These are phyloP conservation scores for Diarsia rubi DNA, from an alignment of 2,888 invertebrate species.

Conservation along the genomic window DNA sequence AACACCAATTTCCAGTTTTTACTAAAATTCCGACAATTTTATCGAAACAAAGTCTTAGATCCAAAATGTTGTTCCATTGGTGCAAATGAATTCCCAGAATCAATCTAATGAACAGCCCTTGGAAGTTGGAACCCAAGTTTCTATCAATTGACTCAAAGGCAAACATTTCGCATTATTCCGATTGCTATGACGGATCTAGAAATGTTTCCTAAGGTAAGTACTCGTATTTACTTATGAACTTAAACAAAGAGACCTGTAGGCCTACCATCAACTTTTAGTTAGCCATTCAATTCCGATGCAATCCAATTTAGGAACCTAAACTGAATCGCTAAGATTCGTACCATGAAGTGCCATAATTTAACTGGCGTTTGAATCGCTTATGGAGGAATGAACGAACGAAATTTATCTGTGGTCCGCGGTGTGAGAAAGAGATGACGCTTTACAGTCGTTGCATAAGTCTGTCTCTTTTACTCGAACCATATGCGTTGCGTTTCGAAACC, in stretches of 20 bases:
- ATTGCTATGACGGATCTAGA: slow-evolving; percentile 19
- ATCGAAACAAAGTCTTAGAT: background rate
- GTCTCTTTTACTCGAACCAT: no score
- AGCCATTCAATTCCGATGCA: no score
- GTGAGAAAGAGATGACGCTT: no score
- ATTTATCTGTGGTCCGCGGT: no score
- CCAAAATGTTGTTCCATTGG: background rate
- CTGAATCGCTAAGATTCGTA: no score
- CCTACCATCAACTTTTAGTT: no score
- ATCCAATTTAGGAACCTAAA: no score
- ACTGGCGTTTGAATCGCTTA: no score
- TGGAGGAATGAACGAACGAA: no score
- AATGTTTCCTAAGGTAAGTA: background rate
- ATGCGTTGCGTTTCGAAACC: no score
- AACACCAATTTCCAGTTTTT: background rate
- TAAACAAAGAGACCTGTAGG: slow-evolving; percentile 1
- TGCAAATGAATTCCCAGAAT: background rate
- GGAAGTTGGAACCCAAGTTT: background rate
- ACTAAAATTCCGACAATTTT: background rate
- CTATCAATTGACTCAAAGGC: background rate
- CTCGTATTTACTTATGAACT: background rate
- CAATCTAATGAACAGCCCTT: background rate
- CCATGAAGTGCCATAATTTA: no score
- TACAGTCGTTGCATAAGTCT: no score
- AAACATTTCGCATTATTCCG: background rate